Conservation (phyloP, 1,140 invertebrate genomes). For the Dryas iulia region DNA sequence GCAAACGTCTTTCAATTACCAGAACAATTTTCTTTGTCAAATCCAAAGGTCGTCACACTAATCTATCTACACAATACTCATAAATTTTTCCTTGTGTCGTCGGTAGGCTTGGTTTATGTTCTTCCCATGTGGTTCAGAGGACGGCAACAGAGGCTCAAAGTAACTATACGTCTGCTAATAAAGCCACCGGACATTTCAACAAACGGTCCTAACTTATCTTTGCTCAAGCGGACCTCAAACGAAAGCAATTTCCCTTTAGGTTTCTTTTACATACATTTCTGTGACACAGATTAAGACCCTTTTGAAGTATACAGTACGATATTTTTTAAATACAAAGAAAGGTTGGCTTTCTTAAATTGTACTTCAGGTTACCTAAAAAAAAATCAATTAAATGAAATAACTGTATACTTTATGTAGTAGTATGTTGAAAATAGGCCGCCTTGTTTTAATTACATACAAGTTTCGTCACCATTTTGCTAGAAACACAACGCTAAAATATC, state of each 20-base stretch:
- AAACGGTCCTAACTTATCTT: conserved; percentile 63
- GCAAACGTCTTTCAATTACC: background rate
- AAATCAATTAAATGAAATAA: too few species aligned
- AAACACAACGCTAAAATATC: too few species aligned
- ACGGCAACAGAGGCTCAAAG: conserved; percentile 39
- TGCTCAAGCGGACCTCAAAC: conserved; percentile 55
- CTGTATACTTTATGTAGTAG: too few species aligned
- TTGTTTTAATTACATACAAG: too few species aligned
- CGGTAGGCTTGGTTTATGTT: conserved; percentile 31
- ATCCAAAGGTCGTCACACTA: conserved; percentile 44
- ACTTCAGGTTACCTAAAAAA: too few species aligned
- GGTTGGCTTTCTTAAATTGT: background rate
- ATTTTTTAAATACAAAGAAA: background rate
- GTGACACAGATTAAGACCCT: conserved; percentile 38
- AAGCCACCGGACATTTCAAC: conserved; percentile 51
- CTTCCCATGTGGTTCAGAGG: conserved; percentile 39
- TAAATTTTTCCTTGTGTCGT: background rate
- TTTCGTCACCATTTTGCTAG: too few species aligned
- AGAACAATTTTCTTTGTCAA: background rate
- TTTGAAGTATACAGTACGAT: conserved; percentile 32
- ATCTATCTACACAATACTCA: background rate
- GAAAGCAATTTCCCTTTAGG: conserved; percentile 59
- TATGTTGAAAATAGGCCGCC: too few species aligned
- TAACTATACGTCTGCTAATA: conserved; percentile 58
- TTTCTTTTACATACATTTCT: conserved; percentile 44